Evolutionary conservation across 2,888 invertebrate species (phyloP), one percentile per base, ranked within the genome.

Genomic region (Panzeria rudis): DNA sequence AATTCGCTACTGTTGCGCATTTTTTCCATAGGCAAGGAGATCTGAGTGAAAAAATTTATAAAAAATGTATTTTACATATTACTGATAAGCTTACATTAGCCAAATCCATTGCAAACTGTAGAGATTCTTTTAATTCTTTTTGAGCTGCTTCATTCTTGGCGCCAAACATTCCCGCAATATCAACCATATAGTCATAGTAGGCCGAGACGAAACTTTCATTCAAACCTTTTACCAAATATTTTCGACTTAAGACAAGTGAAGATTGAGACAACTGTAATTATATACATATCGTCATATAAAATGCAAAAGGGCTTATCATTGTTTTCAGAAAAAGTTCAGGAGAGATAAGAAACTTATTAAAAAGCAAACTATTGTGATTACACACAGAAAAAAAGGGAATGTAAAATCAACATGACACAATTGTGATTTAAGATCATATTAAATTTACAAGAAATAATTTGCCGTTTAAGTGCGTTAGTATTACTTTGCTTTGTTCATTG

Each of bases 71-170:
- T 56, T 56, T 29, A 13, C 4, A 15, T 29, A 15, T 32, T 4
- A 6, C 9, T 50, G 47, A 1, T 9, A 5, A 20, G 2, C 96
- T 95, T 93, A 98, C 98, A 91, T 98, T 98, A 44, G 98, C 98
- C 77, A 99, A 94, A 87, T 95, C 94, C 86, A 97, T 97, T 94
- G 99, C 98, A 89, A 99, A 98, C 85, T 96, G 94, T 23, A 99
- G 93, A 0, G 98, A 97, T 68, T 97, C 95, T 66, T 93, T 94
- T 78, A 98, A 94, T 88, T 98, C 97, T 11, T 92, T 92, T 87
- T 94, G 93, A 0, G 98, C 98, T 5, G 93, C 92, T 0, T 93
- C 91, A 85, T 94, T 94, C 29, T 97, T 94, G 0, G 98, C 98
- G 8, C 98, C 98, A 84, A 98, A 95, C 13, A 98, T 93, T 0